These are phyloP conservation scores for Chromis chromis DNA, from an alignment of 2,797 vertebrate genomes.

Conservation along the genomic window DNA sequence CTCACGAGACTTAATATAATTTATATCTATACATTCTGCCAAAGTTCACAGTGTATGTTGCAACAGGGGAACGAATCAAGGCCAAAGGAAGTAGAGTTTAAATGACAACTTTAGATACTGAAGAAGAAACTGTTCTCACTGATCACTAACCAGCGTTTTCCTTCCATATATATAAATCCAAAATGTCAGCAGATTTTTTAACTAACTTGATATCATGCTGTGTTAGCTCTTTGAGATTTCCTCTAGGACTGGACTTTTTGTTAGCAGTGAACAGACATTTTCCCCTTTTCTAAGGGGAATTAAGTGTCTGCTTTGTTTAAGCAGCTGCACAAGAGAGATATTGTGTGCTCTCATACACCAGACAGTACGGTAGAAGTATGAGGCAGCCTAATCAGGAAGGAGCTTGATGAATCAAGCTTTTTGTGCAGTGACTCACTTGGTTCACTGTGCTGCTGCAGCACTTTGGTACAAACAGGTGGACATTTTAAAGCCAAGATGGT, in stretches of 20 bases:
- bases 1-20: conserved; percentile 61
- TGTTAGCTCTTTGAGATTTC: background rate
- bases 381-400: conserved; percentile 25
- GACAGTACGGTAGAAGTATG: conserved; percentile 17
- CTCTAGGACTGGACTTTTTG: background rate
- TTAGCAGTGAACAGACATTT: background rate
- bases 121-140: conserved; percentile 17
- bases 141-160: conserved; percentile 49
- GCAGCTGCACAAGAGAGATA: background rate
- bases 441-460: conserved; percentile 13
- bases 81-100: conserved; percentile 53
- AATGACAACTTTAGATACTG: conserved; percentile 11
- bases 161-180: conserved; percentile 28
- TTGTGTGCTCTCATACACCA: conserved; percentile 14
- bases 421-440: conserved; percentile 20
- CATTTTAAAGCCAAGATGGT: background rate
- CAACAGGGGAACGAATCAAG: conserved; percentile 29
- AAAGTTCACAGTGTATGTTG: conserved; percentile 66
- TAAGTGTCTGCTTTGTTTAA: background rate
- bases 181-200: conserved; percentile 12
- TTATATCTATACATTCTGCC: conserved; percentile 68
- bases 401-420: conserved; percentile 20
- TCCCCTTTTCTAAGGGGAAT: background rate
- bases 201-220: background rate
- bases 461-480: conserved; percentile 23